Base-by-base conservation (phyloP, 2,888 invertebrate species). In the Acanthosoma haemorrhoidale region DNA sequence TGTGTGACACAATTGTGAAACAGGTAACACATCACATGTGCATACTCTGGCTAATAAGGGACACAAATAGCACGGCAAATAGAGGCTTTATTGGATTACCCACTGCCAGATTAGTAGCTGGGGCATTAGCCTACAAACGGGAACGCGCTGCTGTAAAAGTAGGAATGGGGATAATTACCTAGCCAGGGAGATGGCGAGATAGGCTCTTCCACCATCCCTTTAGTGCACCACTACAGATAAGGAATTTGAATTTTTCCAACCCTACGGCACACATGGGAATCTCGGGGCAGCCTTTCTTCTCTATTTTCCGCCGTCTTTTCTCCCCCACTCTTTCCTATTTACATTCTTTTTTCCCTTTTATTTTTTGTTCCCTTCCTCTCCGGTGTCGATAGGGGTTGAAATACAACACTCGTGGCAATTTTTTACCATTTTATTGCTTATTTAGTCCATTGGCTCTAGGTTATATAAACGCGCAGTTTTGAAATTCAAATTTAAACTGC, bases 321-420 rank as follows among this genome's bases (percentile, higher is more conserved):
- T 25, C 51, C 25, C 25, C 51, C n/a, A n/a, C n/a, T 25, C 51
- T 51, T 51, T 51, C 51, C 51, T 51, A 51, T 51, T 51, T 51
- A 51, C 51, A 51, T 51, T 51, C 51, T 51, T 51, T 51, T 51
- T 51, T 51, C 51, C 51, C 29, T 25, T 51, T 51, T 51, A 51
- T 25, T 25, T 51, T 51, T 25, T 51, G 21, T 51, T 51, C 51
- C 29, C 51, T 51, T 51, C 51, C 29, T 51, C 25, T 51, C 29
- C 25, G 29, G 51, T 51, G 51, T 51, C 51, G 51, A 51, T 51
- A 51, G 51, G 51, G n/a, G 51, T 29, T 13, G 51, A 51, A 51
- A 51, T 51, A 51, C 29, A 51, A 51, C 18, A 25, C 51, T 25
- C 51, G 29, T 18, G 51, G 51, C 51, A 51, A 51, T 51, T 51